Conservation (phyloP, 2,888 invertebrate species). For the Agelastica alni region DNA sequence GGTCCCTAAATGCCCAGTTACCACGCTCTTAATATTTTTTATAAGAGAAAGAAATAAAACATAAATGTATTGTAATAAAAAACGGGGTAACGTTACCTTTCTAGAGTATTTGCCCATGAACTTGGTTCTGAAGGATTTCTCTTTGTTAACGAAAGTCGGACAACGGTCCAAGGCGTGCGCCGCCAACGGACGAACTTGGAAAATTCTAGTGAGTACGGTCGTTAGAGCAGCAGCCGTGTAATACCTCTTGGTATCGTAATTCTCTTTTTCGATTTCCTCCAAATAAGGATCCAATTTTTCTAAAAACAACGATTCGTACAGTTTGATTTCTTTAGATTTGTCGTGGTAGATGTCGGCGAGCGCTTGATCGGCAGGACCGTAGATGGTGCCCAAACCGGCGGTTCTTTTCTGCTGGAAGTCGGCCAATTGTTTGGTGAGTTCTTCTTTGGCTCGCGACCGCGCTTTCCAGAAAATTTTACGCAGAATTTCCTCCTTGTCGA, state of each 20-base stretch:
- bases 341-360: slow-evolving; percentile 81
- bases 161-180: slow-evolving; percentile 71
- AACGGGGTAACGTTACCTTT: slow-evolving; percentile 43
- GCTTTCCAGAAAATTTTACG: slow-evolving; percentile 90
- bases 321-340: slow-evolving; percentile 71
- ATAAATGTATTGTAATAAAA: no score
- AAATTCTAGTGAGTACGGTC: slow-evolving; percentile 79
- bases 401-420: slow-evolving; percentile 86
- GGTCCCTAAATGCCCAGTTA: no score
- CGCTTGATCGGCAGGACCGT: slow-evolving; percentile 82
- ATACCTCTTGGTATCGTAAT: slow-evolving; percentile 64
- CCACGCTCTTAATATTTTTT: no score
- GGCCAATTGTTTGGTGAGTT: slow-evolving; percentile 76
- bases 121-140: slow-evolving; percentile 74
- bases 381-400: slow-evolving; percentile 86
- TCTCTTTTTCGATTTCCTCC: slow-evolving; percentile 67
- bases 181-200: slow-evolving; percentile 67
- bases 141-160: slow-evolving; percentile 83
- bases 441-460: slow-evolving; percentile 79
- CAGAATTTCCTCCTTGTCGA: slow-evolving; percentile 87
- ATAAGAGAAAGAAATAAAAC: no score
- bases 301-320: slow-evolving; percentile 73
- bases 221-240: slow-evolving; percentile 79
- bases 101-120: slow-evolving; percentile 61
- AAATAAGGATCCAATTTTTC: slow-evolving; percentile 72